A percentile compares a stretch with the other conserved stretches of the same genome.
These are phyloP conservation scores for Antedon mediterranea DNA, from an alignment of 53 echinoderm and acorn worm genomes.

Conservation along the genomic window DNA sequence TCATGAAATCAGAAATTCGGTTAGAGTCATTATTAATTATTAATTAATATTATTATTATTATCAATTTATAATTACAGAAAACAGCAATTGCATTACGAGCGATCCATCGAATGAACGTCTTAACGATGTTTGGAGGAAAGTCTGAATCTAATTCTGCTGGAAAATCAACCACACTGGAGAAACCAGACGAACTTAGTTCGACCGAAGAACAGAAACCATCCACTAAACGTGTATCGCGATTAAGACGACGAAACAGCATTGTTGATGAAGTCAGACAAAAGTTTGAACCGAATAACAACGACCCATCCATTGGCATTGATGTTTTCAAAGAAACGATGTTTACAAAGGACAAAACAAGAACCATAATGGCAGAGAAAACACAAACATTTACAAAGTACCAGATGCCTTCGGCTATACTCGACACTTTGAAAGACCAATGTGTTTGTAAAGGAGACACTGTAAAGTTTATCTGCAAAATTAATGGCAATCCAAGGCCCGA, in stretches of 20 bases:
- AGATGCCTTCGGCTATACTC: background rate
- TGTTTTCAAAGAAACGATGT: background rate
- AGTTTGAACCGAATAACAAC: background rate
- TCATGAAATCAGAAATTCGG: too few relatives aligned
- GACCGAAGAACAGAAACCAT: background rate
- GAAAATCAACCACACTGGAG: background rate
- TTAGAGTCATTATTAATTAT: too few relatives aligned
- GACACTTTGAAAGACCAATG: background rate
- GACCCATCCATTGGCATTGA: background rate
- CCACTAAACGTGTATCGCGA: background rate
- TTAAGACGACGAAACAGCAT: background rate
- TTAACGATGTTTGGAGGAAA: slow-evolving; percentile 23
- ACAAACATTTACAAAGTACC: background rate
- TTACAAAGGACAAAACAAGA: background rate
- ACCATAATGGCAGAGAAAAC: background rate
- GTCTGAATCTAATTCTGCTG: background rate
- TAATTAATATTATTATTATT: too few relatives aligned
- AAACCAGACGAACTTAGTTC: too few relatives aligned
- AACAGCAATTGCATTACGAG: slow-evolving; percentile 89
- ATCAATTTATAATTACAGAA: too few relatives aligned
- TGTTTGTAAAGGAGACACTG: background rate
- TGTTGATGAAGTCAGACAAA: background rate
- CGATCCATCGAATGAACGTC: slow-evolving; percentile 86
- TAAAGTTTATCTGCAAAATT: background rate
- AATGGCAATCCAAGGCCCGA: background rate